Evolutionary conservation across 2,113 vertebrate genomes (phyloP), one percentile per base, ranked within the genome.

Genomic region (Istiophorus platypterus): DNA sequence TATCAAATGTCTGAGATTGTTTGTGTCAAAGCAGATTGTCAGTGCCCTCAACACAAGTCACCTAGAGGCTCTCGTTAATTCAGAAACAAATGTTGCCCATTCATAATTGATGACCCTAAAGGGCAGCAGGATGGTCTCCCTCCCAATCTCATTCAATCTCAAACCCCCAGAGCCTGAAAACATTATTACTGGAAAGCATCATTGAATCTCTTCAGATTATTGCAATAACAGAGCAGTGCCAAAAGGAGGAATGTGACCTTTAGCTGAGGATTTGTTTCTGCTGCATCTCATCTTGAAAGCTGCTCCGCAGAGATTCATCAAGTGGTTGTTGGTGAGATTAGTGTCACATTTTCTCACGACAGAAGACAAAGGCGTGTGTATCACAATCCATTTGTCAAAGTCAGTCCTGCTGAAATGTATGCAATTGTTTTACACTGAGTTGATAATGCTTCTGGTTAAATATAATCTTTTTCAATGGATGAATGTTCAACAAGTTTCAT

Each of bases 41-140:
- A 39, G 34, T 42, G 51, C 24, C 62, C 13, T 22, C 11, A 59
- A 71, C 67, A 80, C 52, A 41, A 42, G 41, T 52, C 68, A 80
- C 54, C 17, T 73, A 51, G 27, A 65, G 45, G 34, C 73, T 56
- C 31, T 72, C 22, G 17, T 72, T 82, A 68, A 80, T 74, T 77
- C 78, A 58, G 56, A 51, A 24, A 81, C 79, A 89, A 89, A 87
- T 81, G 77, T 45, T 66, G 56, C 14, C 39, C 59, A 78, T 93
- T 84, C 77, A 92, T 92, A 85, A 91, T 87, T 78, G 49, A 92
- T 84, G 61, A 34, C 22, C 65, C 45, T 71, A 81, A 89, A 92
- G 87, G 86, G 83, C 82, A 91, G 58, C 62, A 26, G 72, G 10
- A 77, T 75, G 42, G 29, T 29, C 47, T 58, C 56, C 49, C 47